Evolutionary conservation across 1,140 invertebrate species (phyloP).

Genomic region (Scaptomyza montana): DNA sequence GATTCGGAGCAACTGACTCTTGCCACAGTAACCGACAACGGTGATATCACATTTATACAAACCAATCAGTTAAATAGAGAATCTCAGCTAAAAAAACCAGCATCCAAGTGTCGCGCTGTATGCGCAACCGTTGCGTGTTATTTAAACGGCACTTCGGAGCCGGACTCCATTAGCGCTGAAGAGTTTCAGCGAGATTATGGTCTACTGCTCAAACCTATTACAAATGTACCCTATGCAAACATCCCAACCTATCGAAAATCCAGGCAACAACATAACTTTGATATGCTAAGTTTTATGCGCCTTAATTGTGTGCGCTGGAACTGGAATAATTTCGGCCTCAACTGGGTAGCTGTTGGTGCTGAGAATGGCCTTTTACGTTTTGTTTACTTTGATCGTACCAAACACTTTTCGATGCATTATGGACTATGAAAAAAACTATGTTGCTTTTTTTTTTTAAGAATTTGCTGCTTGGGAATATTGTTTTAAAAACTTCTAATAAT

Average conservation of each 20-base stretch:
- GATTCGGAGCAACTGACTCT: conserved; percentile 43
- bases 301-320: conserved; percentile 64
- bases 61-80: conserved; percentile 46
- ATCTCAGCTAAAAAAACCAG: conserved; percentile 8
- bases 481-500: conserved; percentile 24
- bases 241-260: conserved; percentile 26
- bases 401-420: conserved; percentile 26
- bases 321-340: conserved; percentile 42
- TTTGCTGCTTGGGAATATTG: neutral
- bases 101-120: conserved; percentile 15
- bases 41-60: conserved; percentile 60
- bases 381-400: conserved; percentile 46
- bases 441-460: conserved; percentile 13
- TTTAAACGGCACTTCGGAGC: conserved; percentile 14
- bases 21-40: conserved; percentile 51
- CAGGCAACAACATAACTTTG: conserved; percentile 31
- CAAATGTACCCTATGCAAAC: neutral
- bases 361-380: conserved; percentile 75
- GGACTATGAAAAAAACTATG: neutral
- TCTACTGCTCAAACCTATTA: conserved; percentile 48
- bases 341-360: conserved; percentile 66
- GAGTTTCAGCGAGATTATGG: conserved; percentile 63
- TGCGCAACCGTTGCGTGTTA: conserved; percentile 36
- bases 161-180: conserved; percentile 19
- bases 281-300: conserved; percentile 43